Evolutionary conservation across 2,888 invertebrate species (phyloP), one percentile per base, ranked within the genome.

Genomic region (Brachyopa scutellaris): DNA sequence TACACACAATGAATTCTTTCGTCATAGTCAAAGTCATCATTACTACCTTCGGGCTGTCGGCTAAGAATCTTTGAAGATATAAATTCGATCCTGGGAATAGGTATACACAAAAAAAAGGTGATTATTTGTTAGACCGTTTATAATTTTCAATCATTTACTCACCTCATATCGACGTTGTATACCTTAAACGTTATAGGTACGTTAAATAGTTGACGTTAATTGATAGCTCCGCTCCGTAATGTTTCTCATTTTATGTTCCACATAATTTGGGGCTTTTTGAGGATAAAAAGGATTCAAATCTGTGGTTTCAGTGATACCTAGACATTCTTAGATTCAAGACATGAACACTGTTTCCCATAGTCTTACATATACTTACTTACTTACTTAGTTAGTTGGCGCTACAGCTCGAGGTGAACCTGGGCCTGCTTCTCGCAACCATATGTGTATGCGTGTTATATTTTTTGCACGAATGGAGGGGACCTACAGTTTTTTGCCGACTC

Each of bases 41-140:
- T 21, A 47, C 29, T 64, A 23, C 26, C 23, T 49, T 40, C 8
- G 47, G 1, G 3, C 6, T 38, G 55, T 33, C 69, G 57, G 57
- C 47, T 26, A 2, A 36, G 42, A 45, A 8, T 38, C 62, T 73
- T 73, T 73, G 62, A 73, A 42, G 61, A 59, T 31, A 21, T 17
- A 11, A 5, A 26, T 26, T 47, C 42, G 23, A 40, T 40, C 51
- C 29, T 42, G n/a, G 40, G 59, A n/a, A 33, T 21, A 19, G 1
- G 4, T n/a, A n/a, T n/a, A n/a, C 6, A 8, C 11, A 38, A 6
- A 13, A 33, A 9, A 55, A 45, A 67, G 31, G 21, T 42, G 42
- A 15, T 38, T 51, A 42, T 9, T 15, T 49, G 31, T 40, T 33
- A 9, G 55, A 40, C 15, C 40, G 38, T 64, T 51, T 64, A 38